Percentiles rank a stretch among this genome's conserved stretches.
Evolutionary conservation across 2,113 vertebrate genomes (phyloP).

Genomic region (Oreochromis tanganicae): DNA sequence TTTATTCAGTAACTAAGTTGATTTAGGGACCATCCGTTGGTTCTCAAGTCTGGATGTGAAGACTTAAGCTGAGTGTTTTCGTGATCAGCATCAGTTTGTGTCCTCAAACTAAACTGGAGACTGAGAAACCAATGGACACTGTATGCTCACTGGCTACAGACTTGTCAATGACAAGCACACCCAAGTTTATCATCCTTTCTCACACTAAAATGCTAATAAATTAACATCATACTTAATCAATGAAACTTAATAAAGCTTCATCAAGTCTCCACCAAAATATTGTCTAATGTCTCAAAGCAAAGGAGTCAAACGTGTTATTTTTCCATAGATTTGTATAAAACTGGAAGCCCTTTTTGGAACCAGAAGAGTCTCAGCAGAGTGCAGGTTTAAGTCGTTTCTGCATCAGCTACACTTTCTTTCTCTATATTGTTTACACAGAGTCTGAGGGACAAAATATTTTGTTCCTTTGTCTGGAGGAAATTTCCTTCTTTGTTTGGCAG

Average conservation of each 20-base stretch:
- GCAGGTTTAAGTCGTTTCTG: fast-evolving
- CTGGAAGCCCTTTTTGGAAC: not conserved
- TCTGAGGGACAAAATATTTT: not conserved
- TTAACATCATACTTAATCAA: not conserved
- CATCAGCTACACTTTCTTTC: not conserved
- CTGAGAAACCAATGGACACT: not conserved
- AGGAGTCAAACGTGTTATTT: not conserved
- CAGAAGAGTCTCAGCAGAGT: not conserved
- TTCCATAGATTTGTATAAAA: not conserved
- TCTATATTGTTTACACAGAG: not conserved
- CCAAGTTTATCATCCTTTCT: not conserved
- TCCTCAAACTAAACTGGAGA: not conserved
- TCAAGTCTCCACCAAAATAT: not conserved
- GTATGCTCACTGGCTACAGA: fast-evolving
- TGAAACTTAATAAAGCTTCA: not conserved
- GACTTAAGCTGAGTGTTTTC: fast-evolving
- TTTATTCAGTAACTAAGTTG: not conserved
- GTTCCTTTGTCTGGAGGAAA: not conserved
- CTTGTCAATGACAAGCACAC: not conserved
- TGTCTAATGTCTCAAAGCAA: not conserved
- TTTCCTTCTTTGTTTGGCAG: not conserved
- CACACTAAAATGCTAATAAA: fast-evolving
- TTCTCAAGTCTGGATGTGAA: not conserved
- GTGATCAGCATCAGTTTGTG: not conserved
- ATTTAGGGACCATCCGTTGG: not conserved